Evolutionary conservation across 2,888 invertebrate species (phyloP).

Genomic region (Hetaerina titia): DNA sequence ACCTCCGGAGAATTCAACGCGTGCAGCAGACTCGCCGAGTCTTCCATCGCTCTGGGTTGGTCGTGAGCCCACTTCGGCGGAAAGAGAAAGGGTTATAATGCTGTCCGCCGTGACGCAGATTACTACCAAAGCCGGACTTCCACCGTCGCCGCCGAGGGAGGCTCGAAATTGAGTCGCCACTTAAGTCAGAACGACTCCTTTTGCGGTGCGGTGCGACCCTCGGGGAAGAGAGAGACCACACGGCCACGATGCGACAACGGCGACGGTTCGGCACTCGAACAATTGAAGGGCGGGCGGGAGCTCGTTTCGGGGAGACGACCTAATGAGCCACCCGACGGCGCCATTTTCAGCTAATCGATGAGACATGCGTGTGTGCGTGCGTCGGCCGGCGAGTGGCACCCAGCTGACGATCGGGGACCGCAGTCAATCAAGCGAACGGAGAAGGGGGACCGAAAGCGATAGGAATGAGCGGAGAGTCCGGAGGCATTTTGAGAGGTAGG

Average conservation of each 20-base stretch:
- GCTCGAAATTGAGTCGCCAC: slow-evolving; percentile 8
- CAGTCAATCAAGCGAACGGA: background rate
- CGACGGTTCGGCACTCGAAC: background rate
- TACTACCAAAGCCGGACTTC: background rate
- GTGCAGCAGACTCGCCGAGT: background rate
- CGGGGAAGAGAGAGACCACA: background rate
- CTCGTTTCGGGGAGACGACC: background rate
- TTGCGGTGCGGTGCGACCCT: background rate
- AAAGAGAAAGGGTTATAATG: background rate
- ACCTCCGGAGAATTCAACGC: background rate
- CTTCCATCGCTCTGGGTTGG: background rate
- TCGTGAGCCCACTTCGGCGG: background rate
- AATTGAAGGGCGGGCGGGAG: background rate
- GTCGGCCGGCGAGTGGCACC: background rate
- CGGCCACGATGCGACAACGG: background rate
- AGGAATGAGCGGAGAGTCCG: background rate
- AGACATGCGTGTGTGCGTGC: background rate
- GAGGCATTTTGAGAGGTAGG: background rate
- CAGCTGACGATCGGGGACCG: slow-evolving; percentile 13
- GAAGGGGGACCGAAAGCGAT: background rate
- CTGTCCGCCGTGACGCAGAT: background rate
- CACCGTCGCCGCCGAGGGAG: background rate
- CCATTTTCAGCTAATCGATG: slow-evolving; percentile 26
- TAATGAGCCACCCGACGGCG: slow-evolving; percentile 35
- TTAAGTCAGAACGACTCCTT: background rate